phyloP scores from a whole-genome alignment of 2,888 invertebrate species.

The Amiota communis region DNA sequence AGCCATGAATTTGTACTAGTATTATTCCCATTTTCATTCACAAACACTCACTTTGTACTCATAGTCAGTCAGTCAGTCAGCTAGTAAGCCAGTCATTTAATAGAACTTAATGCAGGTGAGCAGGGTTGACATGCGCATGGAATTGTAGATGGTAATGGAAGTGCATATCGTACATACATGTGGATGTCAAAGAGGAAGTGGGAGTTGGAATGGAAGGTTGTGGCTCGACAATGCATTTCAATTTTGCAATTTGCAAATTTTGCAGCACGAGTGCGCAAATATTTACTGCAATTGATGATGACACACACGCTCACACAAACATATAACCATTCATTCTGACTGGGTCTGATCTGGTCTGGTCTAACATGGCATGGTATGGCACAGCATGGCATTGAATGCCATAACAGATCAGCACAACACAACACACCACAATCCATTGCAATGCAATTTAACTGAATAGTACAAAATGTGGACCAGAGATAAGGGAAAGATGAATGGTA shows the following conservation, averaged over 20 bases:
- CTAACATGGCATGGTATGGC: not conserved
- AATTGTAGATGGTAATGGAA: constrained; percentile 53
- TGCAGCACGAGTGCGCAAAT: constrained; percentile 64
- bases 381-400: constrained; percentile 9
- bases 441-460: constrained; percentile 1
- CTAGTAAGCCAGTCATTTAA: no score
- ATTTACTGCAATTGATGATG: constrained; percentile 47
- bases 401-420: constrained; percentile 1
- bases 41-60: no score
- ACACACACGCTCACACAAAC: constrained; percentile 15
- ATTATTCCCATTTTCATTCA: no score
- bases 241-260: constrained; percentile 66
- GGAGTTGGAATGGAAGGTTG: not conserved
- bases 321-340: not conserved
- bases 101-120: constrained; percentile 24
- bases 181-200: not conserved
- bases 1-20: not conserved
- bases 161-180: no score
- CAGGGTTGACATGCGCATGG: constrained; percentile 52
- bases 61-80: no score
- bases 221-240: constrained; percentile 43
- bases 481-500: no score
- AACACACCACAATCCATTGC: not conserved
- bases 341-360: no score
- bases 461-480: not conserved